Evolutionary conservation across 1,140 invertebrate species (phyloP).

Genomic region (Mercenaria mercenaria): DNA sequence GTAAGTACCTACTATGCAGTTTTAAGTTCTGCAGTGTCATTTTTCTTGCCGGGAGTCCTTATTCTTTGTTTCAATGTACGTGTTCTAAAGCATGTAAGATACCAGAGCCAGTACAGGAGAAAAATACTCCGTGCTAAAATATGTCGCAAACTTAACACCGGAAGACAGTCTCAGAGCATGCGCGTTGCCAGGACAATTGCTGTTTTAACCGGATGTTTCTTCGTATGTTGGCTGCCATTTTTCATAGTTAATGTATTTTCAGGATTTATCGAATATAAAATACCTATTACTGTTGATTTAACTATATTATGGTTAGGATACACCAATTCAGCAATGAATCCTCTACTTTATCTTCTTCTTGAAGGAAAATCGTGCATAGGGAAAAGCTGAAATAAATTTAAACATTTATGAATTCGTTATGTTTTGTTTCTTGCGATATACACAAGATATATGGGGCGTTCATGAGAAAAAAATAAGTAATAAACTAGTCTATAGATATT

Average conservation of each 20-base stretch:
- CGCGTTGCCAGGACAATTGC: conserved; percentile 46
- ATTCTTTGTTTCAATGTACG: conserved; percentile 26
- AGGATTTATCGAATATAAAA: background rate
- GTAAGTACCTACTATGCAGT: conserved; percentile 10
- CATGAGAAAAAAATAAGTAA: no score
- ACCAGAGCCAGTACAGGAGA: background rate
- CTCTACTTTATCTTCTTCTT: conserved; percentile 27
- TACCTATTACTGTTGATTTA: background rate
- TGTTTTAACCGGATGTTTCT: conserved; percentile 17
- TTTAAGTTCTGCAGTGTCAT: background rate
- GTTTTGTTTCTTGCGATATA: no score
- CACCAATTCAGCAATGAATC: conserved; percentile 47
- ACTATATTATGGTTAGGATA: conserved; percentile 42
- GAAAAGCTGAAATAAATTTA: background rate
- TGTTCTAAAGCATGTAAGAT: background rate
- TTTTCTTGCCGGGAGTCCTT: conserved; percentile 20
- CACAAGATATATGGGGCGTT: no score
- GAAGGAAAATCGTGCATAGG: background rate
- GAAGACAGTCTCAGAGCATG: conserved; percentile 3
- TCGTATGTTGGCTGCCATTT: conserved; percentile 45
- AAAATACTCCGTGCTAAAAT: background rate
- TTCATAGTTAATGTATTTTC: conserved; percentile 18
- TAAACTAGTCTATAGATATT: no score
- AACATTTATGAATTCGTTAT: no score
- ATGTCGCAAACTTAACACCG: background rate